Evolutionary conservation across 1,140 invertebrate species (phyloP), one percentile per base, ranked within the genome.

Genomic region (Microplitis mediator): DNA sequence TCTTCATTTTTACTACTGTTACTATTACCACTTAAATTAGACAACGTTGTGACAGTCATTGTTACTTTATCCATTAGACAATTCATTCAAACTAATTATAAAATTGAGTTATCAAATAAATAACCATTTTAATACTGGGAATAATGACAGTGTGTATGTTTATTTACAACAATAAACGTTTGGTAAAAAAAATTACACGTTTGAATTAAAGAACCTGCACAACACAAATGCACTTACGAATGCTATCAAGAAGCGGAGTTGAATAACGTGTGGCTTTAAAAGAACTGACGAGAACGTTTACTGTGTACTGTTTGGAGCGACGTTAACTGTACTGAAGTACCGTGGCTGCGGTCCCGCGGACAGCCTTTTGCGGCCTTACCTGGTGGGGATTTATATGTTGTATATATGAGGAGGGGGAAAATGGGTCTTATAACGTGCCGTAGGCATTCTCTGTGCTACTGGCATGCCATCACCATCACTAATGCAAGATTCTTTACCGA

Each of bases 261-360:
- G 23, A 2, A 23, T 23, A 23, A 23, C 23, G 23, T 23, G 23
- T 23, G 23, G 23, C 2, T 23, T 23, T 23, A 23, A 23, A 23
- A 23, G 23, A 23, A 23, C 23, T n/a, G 23, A 23, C 23, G 23
- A 23, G 23, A 23, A 23, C 23, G 23, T 23, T 23, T 23, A 23
- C 23, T 23, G 16, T 54, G 34, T 9, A 11, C 75, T 73, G 75
- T 78, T 76, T 74, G 78, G 76, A 76, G 77, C 80, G 82, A 80
- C 83, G 77, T 80, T 86, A 86, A 86, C 85, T 85, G 85, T 86
- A 85, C 83, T 80, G 81, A 85, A 77, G 69, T 56, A 69, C 69
- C 75, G 76, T 77, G 79, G 80, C 79, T 84, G 78, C 81, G 76
- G 79, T 80, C 81, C 76, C 77, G 77, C 77, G 78, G 77, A 74